phyloP scores from a whole-genome alignment of 2,113 vertebrate genomes.

The Myotis brandtii region DNA sequence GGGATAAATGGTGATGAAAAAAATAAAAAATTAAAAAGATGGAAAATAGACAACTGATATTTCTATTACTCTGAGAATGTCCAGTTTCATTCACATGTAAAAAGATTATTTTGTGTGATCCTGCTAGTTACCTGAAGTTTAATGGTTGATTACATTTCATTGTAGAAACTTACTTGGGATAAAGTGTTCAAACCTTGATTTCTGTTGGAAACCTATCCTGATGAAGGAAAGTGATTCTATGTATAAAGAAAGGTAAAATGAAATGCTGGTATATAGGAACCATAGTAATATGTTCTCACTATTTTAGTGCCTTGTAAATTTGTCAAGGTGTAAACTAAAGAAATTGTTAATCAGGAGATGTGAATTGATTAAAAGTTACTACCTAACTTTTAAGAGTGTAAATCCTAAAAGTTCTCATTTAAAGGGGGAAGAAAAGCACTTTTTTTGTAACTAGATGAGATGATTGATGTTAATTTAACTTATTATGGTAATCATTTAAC shows the following conservation, averaged over 20 bases:
- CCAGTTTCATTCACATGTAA: background rate
- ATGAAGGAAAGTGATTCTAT: background rate
- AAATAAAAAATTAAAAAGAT: background rate
- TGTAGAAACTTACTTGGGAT: constrained; percentile 13
- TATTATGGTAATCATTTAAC: background rate
- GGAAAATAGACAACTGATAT: background rate
- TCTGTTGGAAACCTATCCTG: background rate
- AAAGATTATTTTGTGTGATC: constrained; percentile 38
- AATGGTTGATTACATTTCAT: constrained; percentile 5
- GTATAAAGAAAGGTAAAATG: background rate
- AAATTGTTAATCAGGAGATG: constrained; percentile 15
- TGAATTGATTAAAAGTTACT: constrained; percentile 34
- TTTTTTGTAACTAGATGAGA: background rate
- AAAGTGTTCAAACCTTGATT: background rate
- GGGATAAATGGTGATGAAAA: no score
- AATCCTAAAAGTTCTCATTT: constrained; percentile 3
- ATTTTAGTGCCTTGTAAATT: background rate
- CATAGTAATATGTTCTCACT: background rate
- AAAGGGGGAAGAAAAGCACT: background rate
- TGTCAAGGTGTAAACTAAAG: background rate
- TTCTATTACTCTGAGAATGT: background rate
- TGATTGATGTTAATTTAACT: background rate
- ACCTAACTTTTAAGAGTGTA: background rate
- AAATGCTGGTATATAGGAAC: background rate
- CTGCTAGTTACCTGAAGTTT: constrained; percentile 7